Conservation (phyloP, 2,797 vertebrate species). For the Sternarchorhynchus goeldii region DNA sequence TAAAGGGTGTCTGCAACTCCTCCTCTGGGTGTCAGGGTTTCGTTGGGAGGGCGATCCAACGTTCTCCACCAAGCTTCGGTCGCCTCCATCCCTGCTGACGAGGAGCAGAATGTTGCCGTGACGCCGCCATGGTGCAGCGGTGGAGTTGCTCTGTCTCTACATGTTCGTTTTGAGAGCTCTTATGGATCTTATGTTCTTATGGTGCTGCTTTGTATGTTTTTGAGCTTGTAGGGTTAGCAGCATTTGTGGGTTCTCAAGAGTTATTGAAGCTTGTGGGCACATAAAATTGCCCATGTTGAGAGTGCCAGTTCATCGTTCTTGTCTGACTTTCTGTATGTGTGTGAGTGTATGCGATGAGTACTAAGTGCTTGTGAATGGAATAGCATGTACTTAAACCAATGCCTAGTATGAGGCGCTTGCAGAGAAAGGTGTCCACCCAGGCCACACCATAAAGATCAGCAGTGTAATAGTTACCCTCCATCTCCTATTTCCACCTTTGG, state of each 20-base stretch:
- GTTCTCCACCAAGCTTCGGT: conserved; percentile 7
- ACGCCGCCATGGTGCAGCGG: too few species aligned
- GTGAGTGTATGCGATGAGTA: neutral
- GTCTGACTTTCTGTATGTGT: neutral
- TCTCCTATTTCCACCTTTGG: conserved; percentile 6
- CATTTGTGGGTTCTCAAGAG: neutral
- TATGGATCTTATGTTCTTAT: neutral
- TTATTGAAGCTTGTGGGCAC: neutral
- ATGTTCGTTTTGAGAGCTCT: neutral
- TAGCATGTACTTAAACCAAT: conserved; percentile 18
- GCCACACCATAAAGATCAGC: conserved; percentile 28
- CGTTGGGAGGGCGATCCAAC: neutral
- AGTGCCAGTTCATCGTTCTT: neutral
- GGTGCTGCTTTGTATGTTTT: neutral
- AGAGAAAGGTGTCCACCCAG: conserved; percentile 29
- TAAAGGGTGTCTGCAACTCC: conserved; percentile 44
- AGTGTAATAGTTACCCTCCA: conserved; percentile 13
- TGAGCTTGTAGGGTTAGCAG: neutral
- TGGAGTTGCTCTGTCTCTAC: too few species aligned
- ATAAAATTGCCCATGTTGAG: neutral
- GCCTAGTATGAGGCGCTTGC: conserved; percentile 4
- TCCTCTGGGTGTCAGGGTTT: conserved; percentile 10
- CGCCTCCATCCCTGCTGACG: too few species aligned
- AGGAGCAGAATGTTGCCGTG: too few species aligned
- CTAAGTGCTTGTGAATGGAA: conserved; percentile 23